Evolutionary conservation across 2,797 vertebrate species (phyloP).

Genomic region (Lacerta agilis): DNA sequence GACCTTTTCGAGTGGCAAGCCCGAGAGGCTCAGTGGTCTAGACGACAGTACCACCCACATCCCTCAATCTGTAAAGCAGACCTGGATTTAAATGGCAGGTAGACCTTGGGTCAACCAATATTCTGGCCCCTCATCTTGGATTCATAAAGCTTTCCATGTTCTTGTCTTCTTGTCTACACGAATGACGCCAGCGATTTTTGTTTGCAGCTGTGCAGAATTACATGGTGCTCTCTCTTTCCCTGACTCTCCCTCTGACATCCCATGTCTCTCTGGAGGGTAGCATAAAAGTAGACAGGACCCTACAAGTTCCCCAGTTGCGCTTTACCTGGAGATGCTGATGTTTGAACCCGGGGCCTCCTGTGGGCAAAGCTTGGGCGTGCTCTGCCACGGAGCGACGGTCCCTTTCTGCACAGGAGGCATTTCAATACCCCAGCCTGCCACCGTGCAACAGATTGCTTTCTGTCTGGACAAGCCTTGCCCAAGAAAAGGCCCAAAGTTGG

Average conservation of each 20-base stretch:
- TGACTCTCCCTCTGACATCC: too few species aligned
- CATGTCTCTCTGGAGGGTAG: too few species aligned
- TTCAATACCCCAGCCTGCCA: not conserved
- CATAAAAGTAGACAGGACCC: too few species aligned
- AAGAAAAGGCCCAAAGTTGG: not conserved
- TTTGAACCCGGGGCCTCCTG: not conserved
- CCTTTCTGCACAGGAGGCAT: not conserved
- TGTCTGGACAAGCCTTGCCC: not conserved
- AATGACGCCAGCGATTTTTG: too few species aligned
- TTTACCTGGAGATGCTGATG: not conserved
- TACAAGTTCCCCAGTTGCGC: not conserved
- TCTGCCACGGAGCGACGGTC: too few species aligned
- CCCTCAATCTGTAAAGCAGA: too few species aligned
- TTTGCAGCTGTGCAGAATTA: too few species aligned
- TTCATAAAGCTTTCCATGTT: not conserved
- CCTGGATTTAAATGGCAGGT: not conserved
- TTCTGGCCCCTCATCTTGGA: not conserved
- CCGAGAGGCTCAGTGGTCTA: too few species aligned
- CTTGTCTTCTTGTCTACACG: not conserved
- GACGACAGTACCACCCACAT: fast-evolving
- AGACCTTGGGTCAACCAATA: not conserved
- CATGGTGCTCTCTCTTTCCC: too few species aligned
- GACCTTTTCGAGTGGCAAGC: too few species aligned
- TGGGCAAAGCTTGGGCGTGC: too few species aligned
- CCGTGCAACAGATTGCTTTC: not conserved